Conservation (phyloP, 2,113 vertebrate species). For the Echinops telfairi region DNA sequence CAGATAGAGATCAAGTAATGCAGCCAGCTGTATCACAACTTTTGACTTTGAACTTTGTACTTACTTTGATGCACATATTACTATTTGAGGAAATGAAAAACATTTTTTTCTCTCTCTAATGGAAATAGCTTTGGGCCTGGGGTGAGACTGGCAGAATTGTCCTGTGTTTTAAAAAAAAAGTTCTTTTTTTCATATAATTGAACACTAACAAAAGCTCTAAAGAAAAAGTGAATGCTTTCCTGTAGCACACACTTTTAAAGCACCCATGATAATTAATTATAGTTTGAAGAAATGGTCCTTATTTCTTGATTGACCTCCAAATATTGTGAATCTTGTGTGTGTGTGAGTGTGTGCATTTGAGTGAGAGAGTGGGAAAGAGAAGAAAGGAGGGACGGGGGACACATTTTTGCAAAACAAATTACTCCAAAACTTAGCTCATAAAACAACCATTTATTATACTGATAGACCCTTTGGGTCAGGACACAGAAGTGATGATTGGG, state of each 20-base stretch:
- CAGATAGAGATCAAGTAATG: slow-evolving; percentile 83
- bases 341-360: not conserved
- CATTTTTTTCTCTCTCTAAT: slow-evolving; percentile 80
- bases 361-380: not conserved
- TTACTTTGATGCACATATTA: slow-evolving; percentile 77
- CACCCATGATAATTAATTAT: slow-evolving; percentile 7
- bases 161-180: slow-evolving; percentile 43
- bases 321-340: slow-evolving; percentile 3
- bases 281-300: slow-evolving; percentile 12
- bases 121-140: slow-evolving; percentile 77
- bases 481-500: no score
- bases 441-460: not conserved
- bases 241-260: slow-evolving; percentile 26
- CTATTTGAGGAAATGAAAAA: slow-evolving; percentile 80
- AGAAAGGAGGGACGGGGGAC: not conserved
- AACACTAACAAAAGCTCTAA: slow-evolving; percentile 50
- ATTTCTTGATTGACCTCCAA: not conserved
- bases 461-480: not conserved
- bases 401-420: not conserved
- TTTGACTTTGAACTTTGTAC: slow-evolving; percentile 83
- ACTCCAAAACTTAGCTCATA: not conserved
- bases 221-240: slow-evolving; percentile 16
- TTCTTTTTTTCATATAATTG: slow-evolving; percentile 43
- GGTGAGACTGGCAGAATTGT: slow-evolving; percentile 61
- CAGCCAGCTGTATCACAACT: slow-evolving; percentile 77